phyloP scores from a whole-genome alignment of 1,140 invertebrate species.

The Drosophila pandora region DNA sequence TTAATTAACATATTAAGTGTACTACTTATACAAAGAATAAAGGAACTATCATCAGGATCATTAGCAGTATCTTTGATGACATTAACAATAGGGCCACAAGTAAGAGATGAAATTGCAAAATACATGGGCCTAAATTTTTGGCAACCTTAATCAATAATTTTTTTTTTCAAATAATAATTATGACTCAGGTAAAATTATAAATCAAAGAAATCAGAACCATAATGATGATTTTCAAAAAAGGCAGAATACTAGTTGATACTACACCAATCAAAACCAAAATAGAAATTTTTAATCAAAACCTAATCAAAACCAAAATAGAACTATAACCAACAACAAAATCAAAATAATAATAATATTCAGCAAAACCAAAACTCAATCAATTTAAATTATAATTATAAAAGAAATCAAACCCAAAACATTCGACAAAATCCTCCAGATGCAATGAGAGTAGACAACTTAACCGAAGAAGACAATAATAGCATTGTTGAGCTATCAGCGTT shows the following conservation, averaged over 20 bases:
- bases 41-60: no score
- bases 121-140: neutral
- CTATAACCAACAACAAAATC: no score
- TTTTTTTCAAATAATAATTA: neutral
- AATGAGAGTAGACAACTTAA: neutral
- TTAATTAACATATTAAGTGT: neutral
- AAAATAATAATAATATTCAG: neutral
- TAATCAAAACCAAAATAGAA: no score
- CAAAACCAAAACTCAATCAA: neutral
- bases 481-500: no score
- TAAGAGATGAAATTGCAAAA: neutral
- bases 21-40: neutral
- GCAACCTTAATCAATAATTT: neutral
- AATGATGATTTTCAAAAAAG: no score
- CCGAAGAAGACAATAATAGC: neutral
- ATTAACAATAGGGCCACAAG: neutral
- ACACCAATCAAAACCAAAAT: no score
- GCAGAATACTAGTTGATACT: no score
- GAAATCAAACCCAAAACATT: neutral
- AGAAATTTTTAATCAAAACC: no score
- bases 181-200: no score
- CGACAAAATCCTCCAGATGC: neutral
- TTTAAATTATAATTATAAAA: neutral
- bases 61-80: neutral
- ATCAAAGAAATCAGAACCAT: no score